phyloP scores from a whole-genome alignment of 2,113 vertebrate species.

The Dicaeum eximium region DNA sequence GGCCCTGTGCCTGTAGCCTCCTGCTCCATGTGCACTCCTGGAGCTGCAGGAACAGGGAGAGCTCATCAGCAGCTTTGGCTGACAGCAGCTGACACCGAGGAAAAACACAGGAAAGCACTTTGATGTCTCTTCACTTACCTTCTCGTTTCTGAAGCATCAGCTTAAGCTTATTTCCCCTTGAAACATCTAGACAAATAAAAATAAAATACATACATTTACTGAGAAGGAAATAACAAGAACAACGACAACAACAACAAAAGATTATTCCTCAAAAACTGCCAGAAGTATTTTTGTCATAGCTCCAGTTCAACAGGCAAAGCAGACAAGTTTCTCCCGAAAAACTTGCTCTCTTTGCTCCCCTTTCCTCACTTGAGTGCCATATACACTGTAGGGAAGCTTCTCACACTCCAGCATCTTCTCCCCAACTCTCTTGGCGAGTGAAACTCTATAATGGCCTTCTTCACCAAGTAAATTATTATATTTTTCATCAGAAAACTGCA shows the following conservation, averaged over 20 bases:
- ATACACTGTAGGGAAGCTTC: background rate
- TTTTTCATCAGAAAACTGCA: background rate
- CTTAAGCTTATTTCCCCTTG: conserved; percentile 78
- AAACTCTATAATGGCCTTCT: rapidly evolving
- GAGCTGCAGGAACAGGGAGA: background rate
- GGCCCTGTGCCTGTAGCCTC: rapidly evolving
- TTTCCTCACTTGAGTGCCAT: rapidly evolving
- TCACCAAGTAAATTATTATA: background rate
- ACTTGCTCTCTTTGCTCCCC: background rate
- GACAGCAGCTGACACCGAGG: rapidly evolving
- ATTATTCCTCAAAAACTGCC: background rate
- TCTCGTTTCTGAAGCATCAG: conserved; percentile 80
- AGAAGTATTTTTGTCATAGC: background rate
- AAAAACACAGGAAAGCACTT: background rate
- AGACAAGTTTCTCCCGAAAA: background rate
- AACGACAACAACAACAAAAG: background rate
- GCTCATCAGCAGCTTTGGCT: rapidly evolving
- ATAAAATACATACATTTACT: background rate
- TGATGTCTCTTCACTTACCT: conserved; percentile 64
- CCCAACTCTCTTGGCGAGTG: background rate
- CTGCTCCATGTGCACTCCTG: background rate
- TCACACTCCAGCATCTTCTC: background rate
- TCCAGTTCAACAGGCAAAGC: background rate
- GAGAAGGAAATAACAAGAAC: background rate
- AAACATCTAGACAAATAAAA: conserved; percentile 71